Evolutionary conservation across 2,888 invertebrate genomes (phyloP).

Genomic region (Acrobasis consociella): DNA sequence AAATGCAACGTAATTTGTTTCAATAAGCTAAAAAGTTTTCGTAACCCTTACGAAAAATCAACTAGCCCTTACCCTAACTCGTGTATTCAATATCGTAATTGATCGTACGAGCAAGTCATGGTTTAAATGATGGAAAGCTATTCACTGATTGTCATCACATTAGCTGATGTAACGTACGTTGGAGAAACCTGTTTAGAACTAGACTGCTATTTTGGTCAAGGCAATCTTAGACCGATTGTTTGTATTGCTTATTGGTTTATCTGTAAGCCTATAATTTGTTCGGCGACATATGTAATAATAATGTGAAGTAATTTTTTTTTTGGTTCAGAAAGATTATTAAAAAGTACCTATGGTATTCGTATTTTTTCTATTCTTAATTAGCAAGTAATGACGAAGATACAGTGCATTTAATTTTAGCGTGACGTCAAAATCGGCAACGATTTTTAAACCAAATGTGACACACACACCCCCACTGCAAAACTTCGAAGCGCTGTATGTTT

Average conservation of each 20-base stretch:
- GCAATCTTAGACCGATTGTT: slow-evolving; percentile 2
- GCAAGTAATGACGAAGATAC: too few relatives aligned
- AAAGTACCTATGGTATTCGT: too few relatives aligned
- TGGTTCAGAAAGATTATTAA: too few relatives aligned
- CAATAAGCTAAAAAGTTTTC: not conserved
- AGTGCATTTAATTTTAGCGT: too few relatives aligned
- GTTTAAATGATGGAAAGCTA: slow-evolving; percentile 15
- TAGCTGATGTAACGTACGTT: slow-evolving; percentile 7
- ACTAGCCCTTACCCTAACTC: slow-evolving; percentile 9
- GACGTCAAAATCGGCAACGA: too few relatives aligned
- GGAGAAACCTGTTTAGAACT: slow-evolving; percentile 12
- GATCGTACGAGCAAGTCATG: slow-evolving; percentile 7
- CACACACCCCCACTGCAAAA: too few relatives aligned
- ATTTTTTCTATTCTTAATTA: too few relatives aligned
- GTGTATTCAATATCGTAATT: slow-evolving; percentile 13
- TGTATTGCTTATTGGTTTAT: not conserved
- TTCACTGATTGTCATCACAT: slow-evolving; percentile 14
- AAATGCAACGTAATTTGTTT: not conserved
- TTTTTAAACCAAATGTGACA: too few relatives aligned
- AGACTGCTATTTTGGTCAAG: slow-evolving; percentile 18
- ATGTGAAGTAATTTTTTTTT: too few relatives aligned
- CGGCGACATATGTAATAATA: slow-evolving; percentile 4
- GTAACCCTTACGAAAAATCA: not conserved
- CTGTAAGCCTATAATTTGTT: not conserved
- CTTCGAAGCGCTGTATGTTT: too few relatives aligned